Percentiles rank a stretch among this genome's conserved stretches.
These are phyloP conservation scores for Tonatia bakeri DNA, from an alignment of 2,113 vertebrate species.

Conservation along the genomic window DNA sequence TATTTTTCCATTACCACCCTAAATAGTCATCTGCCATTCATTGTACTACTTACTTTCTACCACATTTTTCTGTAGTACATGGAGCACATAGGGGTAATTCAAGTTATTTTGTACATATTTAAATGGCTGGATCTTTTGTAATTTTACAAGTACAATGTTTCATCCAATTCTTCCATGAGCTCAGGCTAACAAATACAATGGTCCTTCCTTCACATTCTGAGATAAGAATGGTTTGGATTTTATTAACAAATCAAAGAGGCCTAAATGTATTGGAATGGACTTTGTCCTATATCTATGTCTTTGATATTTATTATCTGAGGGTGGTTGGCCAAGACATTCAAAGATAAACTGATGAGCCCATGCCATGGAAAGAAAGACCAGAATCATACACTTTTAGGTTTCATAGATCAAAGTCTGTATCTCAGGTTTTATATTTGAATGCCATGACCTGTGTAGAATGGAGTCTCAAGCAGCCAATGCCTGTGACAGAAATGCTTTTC, in stretches of 20 bases:
- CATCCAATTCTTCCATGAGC: background rate
- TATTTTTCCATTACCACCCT: background rate
- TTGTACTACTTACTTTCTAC: background rate
- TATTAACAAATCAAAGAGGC: background rate
- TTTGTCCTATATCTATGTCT: background rate
- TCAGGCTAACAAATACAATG: background rate
- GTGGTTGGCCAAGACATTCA: background rate
- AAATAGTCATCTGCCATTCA: background rate
- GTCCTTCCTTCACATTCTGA: background rate
- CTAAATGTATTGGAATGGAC: background rate
- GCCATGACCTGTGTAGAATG: background rate
- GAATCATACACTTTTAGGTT: background rate
- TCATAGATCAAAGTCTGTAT: background rate
- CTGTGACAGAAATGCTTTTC: background rate
- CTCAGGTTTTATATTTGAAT: background rate
- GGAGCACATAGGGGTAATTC: background rate
- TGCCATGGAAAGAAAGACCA: background rate
- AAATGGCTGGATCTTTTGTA: background rate
- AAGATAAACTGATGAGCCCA: background rate
- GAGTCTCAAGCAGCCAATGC: constrained; percentile 3
- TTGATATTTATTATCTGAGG: background rate
- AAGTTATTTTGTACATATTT: background rate
- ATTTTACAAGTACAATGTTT: background rate
- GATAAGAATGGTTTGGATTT: background rate
- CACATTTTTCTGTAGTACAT: too few species aligned